Percentiles rank a stretch among this genome's conserved stretches.
phyloP scores from a whole-genome alignment of 2,113 vertebrate species.

The Ptychochromis oligacanthus region DNA sequence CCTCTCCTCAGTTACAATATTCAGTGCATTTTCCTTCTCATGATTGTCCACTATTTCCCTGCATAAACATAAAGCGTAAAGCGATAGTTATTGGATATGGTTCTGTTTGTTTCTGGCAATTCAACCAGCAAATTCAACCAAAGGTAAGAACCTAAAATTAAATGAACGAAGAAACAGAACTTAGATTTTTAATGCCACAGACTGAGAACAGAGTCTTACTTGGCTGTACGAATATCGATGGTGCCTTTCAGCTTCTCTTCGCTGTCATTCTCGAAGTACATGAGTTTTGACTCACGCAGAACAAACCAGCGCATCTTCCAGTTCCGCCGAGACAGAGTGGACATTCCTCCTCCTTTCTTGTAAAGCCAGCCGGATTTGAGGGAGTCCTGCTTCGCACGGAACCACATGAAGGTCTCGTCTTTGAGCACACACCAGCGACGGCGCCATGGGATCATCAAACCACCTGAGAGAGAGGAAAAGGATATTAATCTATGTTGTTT shows the following conservation, averaged over 20 bases:
- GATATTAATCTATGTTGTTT: neutral
- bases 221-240: constrained; percentile 86
- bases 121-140: neutral
- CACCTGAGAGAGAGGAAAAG: constrained; percentile 70
- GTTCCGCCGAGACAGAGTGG: constrained; percentile 90
- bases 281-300: constrained; percentile 88
- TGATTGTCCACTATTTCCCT: constrained; percentile 95
- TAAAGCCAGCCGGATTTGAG: constrained; percentile 92
- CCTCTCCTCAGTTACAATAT: constrained; percentile 89
- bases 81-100: neutral
- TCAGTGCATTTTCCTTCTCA: constrained; percentile 93
- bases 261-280: constrained; percentile 92
- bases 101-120: neutral
- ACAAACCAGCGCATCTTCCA: constrained; percentile 97
- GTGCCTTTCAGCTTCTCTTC: constrained; percentile 93
- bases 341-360: constrained; percentile 92
- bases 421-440: constrained; percentile 92
- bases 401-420: constrained; percentile 94
- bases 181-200: neutral
- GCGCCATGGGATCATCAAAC: constrained; percentile 91
- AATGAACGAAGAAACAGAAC: neutral
- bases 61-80: constrained; percentile 24
- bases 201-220: constrained; percentile 73
- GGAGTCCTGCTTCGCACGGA: constrained; percentile 90
- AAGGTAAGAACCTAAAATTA: neutral